Base-by-base conservation (phyloP, 2,888 invertebrate species). In the Agrochola macilenta region DNA sequence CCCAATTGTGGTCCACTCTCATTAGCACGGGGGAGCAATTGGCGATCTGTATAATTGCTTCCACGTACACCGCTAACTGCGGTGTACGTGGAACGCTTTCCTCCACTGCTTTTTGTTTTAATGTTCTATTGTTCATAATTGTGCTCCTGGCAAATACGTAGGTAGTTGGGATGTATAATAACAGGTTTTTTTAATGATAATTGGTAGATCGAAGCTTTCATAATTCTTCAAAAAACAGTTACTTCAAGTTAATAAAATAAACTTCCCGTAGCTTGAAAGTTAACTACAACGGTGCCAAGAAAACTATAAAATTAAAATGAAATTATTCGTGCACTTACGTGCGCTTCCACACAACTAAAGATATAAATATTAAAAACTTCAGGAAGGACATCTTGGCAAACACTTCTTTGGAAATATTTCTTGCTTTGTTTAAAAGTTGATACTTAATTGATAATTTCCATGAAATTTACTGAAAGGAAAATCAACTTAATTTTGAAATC, bases 261-360 rank as follows among this genome's bases (percentile, higher is more conserved):
- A 65, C 26, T 80, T 17, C 35, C 66, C 46, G 54, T 66, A 57
- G 64, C 49, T 69, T 63, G 43, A 60, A 63, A 46, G 52, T 73
- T 57, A 58, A 80, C 66, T 57, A 26, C 12, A 43, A 17, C 26
- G 39, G n/a, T 70, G 76, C 76, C 73, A 74, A 80, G 64, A 70
- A 65, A 64, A 84, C 57, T 70, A 5, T 54, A 35, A 65, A 75
- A 35, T 75, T 79, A 35, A 60, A 73, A 63, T 61, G 5, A 54
- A 75, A 58, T 72, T 65, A 65, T 69, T 71, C 12, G 60, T 35
- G 39, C 23, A 69, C 26, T 68, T 54, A 65, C 39, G n/a, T n/a
- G n/a, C 30, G 5, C 57, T 52, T 30, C 8, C 58, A 14, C 35
- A 61, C 43, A 68, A 69, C 60, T 70, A 26, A 61, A 63, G 5